phyloP scores from a whole-genome alignment of 2,797 vertebrate genomes.

The Babyrousa celebensis region DNA sequence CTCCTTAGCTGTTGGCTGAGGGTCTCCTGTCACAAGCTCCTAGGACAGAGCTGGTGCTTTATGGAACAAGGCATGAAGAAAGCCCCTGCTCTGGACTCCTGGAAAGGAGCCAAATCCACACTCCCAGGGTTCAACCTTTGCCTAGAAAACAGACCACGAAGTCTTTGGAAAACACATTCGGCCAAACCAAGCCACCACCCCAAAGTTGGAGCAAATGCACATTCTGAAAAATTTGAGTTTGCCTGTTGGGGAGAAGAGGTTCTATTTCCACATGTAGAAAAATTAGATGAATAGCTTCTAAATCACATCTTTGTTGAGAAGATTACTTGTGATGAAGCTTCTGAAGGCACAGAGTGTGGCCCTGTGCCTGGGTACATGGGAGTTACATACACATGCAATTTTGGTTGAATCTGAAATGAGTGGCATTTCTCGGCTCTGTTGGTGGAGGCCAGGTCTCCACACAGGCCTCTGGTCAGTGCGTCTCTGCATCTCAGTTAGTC shows the following conservation, averaged over 20 bases:
- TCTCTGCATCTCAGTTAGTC: background rate
- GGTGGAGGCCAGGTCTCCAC: background rate
- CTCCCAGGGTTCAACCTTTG: background rate
- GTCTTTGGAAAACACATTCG: background rate
- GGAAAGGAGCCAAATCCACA: background rate
- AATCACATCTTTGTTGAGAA: background rate
- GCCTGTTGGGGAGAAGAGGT: accelerated
- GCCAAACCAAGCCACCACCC: background rate
- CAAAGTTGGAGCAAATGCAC: background rate
- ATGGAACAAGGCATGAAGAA: background rate
- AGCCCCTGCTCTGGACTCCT: background rate
- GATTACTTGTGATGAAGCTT: background rate
- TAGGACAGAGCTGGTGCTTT: background rate
- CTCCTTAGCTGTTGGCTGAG: background rate
- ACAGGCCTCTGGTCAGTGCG: background rate
- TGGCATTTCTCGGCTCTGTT: background rate
- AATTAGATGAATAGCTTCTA: background rate
- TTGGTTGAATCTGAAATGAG: background rate
- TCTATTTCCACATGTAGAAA: background rate
- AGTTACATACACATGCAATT: too few species aligned
- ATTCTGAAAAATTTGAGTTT: background rate
- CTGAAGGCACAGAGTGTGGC: background rate
- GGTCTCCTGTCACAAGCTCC: background rate
- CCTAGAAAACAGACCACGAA: background rate
- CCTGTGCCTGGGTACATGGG: accelerated